phyloP scores from a whole-genome alignment of 2,113 vertebrate species.

The Pholis gunnellus region DNA sequence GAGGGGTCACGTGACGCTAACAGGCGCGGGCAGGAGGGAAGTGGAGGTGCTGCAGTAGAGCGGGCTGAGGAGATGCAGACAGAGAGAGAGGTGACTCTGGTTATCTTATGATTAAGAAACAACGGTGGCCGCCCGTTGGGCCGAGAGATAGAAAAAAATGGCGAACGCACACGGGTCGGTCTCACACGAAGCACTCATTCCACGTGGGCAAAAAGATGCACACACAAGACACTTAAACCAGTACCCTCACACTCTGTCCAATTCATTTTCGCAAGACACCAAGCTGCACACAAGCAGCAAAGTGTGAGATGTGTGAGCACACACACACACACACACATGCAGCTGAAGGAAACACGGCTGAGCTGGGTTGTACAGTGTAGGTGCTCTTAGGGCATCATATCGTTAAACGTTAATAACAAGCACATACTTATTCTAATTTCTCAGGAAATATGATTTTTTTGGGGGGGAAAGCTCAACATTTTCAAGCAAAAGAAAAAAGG shows the following conservation, averaged over 20 bases:
- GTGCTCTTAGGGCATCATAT: too few relatives aligned
- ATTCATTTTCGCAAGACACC: slow-evolving; percentile 2
- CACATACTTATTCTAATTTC: too few relatives aligned
- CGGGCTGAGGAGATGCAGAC: slow-evolving; percentile 21
- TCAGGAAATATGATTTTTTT: background rate
- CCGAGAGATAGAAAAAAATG: slow-evolving; percentile 33
- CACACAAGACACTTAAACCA: slow-evolving; percentile 15
- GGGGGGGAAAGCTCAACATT: background rate
- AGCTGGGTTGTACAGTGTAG: too few relatives aligned
- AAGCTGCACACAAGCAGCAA: background rate
- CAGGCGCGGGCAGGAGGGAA: slow-evolving; percentile 5
- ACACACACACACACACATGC: background rate
- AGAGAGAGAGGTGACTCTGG: slow-evolving; percentile 26
- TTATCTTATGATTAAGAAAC: slow-evolving; percentile 60
- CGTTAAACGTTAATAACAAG: too few relatives aligned
- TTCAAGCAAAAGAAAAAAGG: background rate
- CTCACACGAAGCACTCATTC: slow-evolving; percentile 26
- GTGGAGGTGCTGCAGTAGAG: slow-evolving; percentile 20
- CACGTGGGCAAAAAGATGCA: slow-evolving; percentile 4
- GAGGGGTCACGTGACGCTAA: slow-evolving; percentile 28
- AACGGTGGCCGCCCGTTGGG: slow-evolving; percentile 24
- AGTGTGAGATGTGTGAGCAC: background rate
- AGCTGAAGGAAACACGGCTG: background rate
- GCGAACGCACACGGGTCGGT: background rate
- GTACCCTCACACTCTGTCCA: slow-evolving; percentile 11